These are phyloP conservation scores for Blastomussa wellsi DNA, from an alignment of 92 coral and sea anemone species.

Conservation along the genomic window DNA sequence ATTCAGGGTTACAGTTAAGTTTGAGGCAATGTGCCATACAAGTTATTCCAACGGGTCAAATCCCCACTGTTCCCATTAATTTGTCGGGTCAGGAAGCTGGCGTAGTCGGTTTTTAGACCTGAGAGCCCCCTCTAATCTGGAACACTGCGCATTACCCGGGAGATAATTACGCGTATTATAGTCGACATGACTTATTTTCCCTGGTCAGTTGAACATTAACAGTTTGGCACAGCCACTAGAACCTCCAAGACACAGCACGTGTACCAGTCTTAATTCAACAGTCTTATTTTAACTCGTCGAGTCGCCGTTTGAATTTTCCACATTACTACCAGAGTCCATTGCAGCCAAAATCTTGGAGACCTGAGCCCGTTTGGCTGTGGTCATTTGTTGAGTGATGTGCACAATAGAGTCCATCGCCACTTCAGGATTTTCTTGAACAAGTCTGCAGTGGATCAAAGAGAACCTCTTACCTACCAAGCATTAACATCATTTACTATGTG, in stretches of 20 bases:
- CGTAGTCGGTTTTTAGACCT: too few relatives aligned
- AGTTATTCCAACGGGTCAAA: too few relatives aligned
- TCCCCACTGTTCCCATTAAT: too few relatives aligned
- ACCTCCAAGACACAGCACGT: neutral
- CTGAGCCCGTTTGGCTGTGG: conserved; percentile 80
- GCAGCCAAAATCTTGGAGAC: conserved; percentile 87
- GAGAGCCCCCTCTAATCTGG: too few relatives aligned
- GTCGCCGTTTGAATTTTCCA: conserved; percentile 77
- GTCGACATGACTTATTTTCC: neutral
- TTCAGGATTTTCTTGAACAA: conserved; percentile 96
- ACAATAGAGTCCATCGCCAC: conserved; percentile 98
- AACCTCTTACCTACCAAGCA: conserved; percentile 31
- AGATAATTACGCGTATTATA: neutral
- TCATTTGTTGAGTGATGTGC: conserved; percentile 98
- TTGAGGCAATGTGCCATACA: too few relatives aligned
- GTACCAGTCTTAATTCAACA: neutral
- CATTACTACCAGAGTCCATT: conserved; percentile 70
- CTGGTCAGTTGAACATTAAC: neutral
- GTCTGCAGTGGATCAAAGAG: conserved; percentile 59
- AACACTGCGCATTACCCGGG: too few relatives aligned
- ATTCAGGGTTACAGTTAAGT: too few relatives aligned
- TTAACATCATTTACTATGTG: neutral
- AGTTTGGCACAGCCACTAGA: neutral
- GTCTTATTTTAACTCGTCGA: conserved; percentile 35
- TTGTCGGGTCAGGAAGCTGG: too few relatives aligned